These are phyloP conservation scores for Drosophila ochracea DNA, from an alignment of 2,888 invertebrate genomes.

Conservation along the genomic window DNA sequence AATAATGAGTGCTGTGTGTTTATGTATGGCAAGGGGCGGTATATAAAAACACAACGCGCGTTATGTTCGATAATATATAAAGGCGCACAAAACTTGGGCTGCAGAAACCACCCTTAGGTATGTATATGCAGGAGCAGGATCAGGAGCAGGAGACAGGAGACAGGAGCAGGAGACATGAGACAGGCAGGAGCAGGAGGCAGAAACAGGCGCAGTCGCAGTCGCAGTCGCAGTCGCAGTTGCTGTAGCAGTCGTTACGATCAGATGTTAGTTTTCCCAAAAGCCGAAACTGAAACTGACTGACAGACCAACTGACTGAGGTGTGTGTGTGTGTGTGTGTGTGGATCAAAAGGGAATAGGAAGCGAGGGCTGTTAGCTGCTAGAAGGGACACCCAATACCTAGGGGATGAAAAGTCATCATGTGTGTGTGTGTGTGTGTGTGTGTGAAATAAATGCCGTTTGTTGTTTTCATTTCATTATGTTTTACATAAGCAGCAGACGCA, in stretches of 20 bases:
- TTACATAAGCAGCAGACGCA: conserved; percentile 64
- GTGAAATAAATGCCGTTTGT: conserved; percentile 72
- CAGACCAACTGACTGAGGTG: conserved; percentile 54
- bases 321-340: conserved; percentile 34
- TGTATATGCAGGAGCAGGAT: conserved; percentile 3
- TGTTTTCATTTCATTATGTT: conserved; percentile 72
- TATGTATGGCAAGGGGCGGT: conserved; percentile 65
- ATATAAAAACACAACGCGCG: conserved; percentile 58
- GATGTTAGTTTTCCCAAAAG: conserved; percentile 85
- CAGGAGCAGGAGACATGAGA: conserved; percentile 22
- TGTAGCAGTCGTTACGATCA: conserved; percentile 73
- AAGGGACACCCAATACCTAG: conserved; percentile 73
- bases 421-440: conserved; percentile 49
- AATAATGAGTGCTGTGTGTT: conserved; percentile 31
- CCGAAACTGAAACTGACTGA: conserved; percentile 47
- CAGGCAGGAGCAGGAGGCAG: conserved; percentile 28
- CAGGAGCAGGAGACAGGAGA: conserved; percentile 10
- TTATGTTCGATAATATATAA: conserved; percentile 42
- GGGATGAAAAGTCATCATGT: conserved; percentile 84
- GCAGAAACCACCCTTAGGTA: conserved; percentile 72
- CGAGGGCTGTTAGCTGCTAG: conserved; percentile 18
- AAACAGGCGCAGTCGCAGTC: conserved; percentile 26
- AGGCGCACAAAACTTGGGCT: conserved; percentile 54
- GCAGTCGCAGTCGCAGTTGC: background rate
- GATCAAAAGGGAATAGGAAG: conserved; percentile 42